Evolutionary conservation across 2,888 invertebrate species (phyloP).

Genomic region (Synergus itoensis): DNA sequence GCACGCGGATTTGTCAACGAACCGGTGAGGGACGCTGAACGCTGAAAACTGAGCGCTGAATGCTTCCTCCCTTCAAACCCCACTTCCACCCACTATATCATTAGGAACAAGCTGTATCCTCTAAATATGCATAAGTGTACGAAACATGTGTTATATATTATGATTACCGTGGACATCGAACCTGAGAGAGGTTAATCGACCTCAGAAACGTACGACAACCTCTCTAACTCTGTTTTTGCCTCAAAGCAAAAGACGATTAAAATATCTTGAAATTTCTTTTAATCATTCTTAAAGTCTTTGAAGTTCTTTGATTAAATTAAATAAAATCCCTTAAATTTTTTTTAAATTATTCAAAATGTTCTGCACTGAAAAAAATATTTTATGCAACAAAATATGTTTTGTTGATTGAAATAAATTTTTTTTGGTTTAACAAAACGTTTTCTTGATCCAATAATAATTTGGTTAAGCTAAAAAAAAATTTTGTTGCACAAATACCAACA

Average conservation of each 20-base stretch:
- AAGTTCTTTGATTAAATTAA: too few species aligned
- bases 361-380: too few species aligned
- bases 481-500: too few species aligned
- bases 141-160: slow-evolving; percentile 20
- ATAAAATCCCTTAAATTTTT: too few species aligned
- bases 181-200: slow-evolving; percentile 42
- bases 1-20: slow-evolving; percentile 37
- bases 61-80: slow-evolving; percentile 27
- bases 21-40: slow-evolving; percentile 21
- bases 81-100: slow-evolving; percentile 23
- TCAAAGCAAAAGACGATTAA: not conserved
- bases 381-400: too few species aligned
- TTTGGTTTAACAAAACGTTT: too few species aligned
- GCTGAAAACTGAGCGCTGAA: slow-evolving; percentile 5
- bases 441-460: too few species aligned
- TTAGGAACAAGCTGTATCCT: slow-evolving; percentile 30
- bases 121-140: slow-evolving; percentile 16
- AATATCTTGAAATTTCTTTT: too few species aligned
- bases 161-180: slow-evolving; percentile 42
- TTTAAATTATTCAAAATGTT: too few species aligned
- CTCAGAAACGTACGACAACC: slow-evolving; percentile 16
- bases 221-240: not conserved
- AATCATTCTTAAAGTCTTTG: too few species aligned
- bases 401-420: too few species aligned
- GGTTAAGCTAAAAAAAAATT: too few species aligned